Percentiles rank a stretch among this genome's conserved stretches.
These are phyloP conservation scores for Elgaria multicarinata DNA, from an alignment of 2,113 vertebrate genomes.

Conservation along the genomic window DNA sequence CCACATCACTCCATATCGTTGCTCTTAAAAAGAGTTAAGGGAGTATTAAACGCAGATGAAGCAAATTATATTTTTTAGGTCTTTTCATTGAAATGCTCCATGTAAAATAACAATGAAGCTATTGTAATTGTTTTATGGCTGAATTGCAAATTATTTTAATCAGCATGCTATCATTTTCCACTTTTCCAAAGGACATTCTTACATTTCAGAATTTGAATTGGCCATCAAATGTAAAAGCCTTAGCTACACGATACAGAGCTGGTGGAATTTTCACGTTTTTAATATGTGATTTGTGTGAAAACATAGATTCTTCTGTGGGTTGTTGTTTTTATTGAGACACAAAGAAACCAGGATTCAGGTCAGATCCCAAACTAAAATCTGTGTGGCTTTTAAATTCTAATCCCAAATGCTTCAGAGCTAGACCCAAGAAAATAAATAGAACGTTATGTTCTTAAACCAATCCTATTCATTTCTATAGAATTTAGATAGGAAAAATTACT, in stretches of 20 bases:
- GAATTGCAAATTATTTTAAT: constrained; percentile 16
- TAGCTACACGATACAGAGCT: background rate
- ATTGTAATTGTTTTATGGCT: constrained; percentile 5
- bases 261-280: too few relatives aligned
- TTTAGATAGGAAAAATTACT: background rate
- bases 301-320: too few relatives aligned
- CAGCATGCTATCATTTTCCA: constrained; percentile 27
- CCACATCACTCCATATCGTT: constrained; percentile 11
- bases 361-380: background rate
- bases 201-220: constrained; percentile 8
- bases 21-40: constrained; percentile 28
- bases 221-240: background rate
- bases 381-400: background rate
- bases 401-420: background rate
- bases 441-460: background rate
- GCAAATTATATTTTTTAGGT: constrained; percentile 4
- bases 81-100: constrained; percentile 5
- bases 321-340: background rate
- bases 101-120: constrained; percentile 43
- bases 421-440: background rate
- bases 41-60: constrained; percentile 32
- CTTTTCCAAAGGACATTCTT: constrained; percentile 28
- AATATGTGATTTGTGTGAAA: background rate
- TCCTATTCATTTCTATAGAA: too few relatives aligned
- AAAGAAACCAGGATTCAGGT: background rate